Evolutionary conservation across 2,113 vertebrate species (phyloP).

Genomic region (Mesitornis unicolor): DNA sequence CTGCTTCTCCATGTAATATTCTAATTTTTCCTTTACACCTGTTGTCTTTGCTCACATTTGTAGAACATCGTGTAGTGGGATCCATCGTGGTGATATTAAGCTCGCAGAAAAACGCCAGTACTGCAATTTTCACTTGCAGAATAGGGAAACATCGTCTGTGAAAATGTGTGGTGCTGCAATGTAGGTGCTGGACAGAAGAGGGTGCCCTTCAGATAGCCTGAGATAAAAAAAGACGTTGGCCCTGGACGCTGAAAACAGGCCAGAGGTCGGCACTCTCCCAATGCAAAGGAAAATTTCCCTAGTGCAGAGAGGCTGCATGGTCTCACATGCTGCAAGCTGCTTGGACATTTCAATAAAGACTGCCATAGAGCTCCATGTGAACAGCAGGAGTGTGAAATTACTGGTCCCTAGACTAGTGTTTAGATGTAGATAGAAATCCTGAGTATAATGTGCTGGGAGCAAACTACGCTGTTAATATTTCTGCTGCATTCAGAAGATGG

Average conservation of each 20-base stretch:
- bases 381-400: neutral
- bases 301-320: accelerated
- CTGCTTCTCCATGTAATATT: neutral
- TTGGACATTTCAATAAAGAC: neutral
- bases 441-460: accelerated
- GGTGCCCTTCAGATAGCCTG: slow-evolving; percentile 6
- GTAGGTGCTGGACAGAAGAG: slow-evolving; percentile 24
- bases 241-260: accelerated
- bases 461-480: neutral
- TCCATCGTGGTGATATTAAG: neutral
- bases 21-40: neutral
- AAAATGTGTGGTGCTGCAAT: neutral
- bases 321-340: no score
- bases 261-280: neutral
- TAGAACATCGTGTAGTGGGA: neutral
- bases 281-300: accelerated
- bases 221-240: neutral
- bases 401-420: neutral
- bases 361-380: neutral
- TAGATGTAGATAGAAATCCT: neutral
- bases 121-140: neutral
- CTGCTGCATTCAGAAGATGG: neutral
- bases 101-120: neutral
- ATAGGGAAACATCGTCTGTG: no score
- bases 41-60: neutral